Base-by-base conservation (phyloP, 2,888 invertebrate genomes). In the Cheiracanthium punctorium region DNA sequence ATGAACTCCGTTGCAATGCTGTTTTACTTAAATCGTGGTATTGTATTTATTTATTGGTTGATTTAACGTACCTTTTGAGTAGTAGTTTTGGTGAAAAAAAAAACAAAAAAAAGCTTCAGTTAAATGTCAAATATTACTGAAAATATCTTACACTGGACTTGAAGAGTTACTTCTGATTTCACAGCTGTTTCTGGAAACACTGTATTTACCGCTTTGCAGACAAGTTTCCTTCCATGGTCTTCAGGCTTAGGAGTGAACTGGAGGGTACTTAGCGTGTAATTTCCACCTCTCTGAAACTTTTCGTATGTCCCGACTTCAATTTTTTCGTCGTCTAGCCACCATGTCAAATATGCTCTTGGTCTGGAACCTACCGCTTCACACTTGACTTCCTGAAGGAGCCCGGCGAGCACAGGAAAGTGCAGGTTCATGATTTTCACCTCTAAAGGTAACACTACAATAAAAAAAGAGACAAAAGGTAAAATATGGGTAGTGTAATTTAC, bases 301-400 rank as follows among this genome's bases (percentile, higher is more conserved):
- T 88, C 87, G n/a, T 80, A 71, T 0, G 73, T 69, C 5, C 80
- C 86, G 1, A 80, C 52, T 43, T 84, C 73, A n/a, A 84, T 84
- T 67, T 88, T 82, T 12, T 73, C 75, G 28, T 85, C 88, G 1
- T 82, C 95, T 14, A 93, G 95, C 82, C 96, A 95, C 91, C 97
- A 96, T 89, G 90, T 75, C 90, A 90, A 20, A 88, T 89, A 12
- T 91, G 91, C 89, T 91, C 92, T 96, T 96, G 98, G 93, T 97
- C 98, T 97, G 97, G 98, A 88, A 0, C 89, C 89, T 32, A 84
- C 74, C 0, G 89, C 85, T 37, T 88, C 81, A 69, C 89, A 89
- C 1, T 70, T 79, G 20, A 89, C 58, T 52, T 89, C 89, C 14
- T 88, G 82, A 37, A 84, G 73, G 12, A 82, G 75, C 5, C 88